Percentiles rank a stretch among this genome's conserved stretches.
phyloP scores from a whole-genome alignment of 2,888 invertebrate genomes.

The Andrena hattorfiana region DNA sequence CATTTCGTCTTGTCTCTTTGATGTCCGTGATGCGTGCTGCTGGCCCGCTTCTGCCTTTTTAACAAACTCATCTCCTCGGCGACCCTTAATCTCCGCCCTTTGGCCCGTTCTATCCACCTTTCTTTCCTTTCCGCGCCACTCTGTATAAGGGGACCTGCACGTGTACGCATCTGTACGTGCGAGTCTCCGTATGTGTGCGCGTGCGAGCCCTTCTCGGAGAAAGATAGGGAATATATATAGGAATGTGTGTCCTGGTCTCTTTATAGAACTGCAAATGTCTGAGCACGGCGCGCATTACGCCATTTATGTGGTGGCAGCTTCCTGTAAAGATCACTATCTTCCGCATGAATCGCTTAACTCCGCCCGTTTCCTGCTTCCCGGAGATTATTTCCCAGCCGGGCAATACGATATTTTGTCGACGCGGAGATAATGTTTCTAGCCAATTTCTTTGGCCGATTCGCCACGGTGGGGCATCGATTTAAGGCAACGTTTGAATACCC shows the following conservation, averaged over 20 bases:
- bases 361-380: slow-evolving; percentile 26
- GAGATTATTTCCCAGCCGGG: slow-evolving; percentile 49
- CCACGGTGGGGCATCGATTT: slow-evolving; percentile 20
- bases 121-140: slow-evolving; percentile 71
- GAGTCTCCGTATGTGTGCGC: not conserved
- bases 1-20: slow-evolving; percentile 85
- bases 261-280: slow-evolving; percentile 73
- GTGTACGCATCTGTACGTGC: not conserved
- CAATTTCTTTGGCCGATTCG: slow-evolving; percentile 50
- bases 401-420: slow-evolving; percentile 34
- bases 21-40: slow-evolving; percentile 85
- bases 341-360: slow-evolving; percentile 53
- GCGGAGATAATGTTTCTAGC: slow-evolving; percentile 36
- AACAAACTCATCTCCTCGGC: slow-evolving; percentile 85
- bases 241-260: slow-evolving; percentile 33
- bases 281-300: slow-evolving; percentile 67
- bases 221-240: not conserved
- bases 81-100: slow-evolving; percentile 84
- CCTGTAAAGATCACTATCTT: slow-evolving; percentile 62
- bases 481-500: slow-evolving; percentile 12
- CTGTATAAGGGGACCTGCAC: slow-evolving; percentile 36
- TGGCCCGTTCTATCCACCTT: slow-evolving; percentile 76
- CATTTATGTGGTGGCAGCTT: slow-evolving; percentile 47
- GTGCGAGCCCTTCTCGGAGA: not conserved
- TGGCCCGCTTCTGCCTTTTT: slow-evolving; percentile 85